A percentile compares a stretch with the other conserved stretches of the same genome.
Evolutionary conservation across 2,113 vertebrate species (phyloP).

Genomic region (Perca schrenkii): DNA sequence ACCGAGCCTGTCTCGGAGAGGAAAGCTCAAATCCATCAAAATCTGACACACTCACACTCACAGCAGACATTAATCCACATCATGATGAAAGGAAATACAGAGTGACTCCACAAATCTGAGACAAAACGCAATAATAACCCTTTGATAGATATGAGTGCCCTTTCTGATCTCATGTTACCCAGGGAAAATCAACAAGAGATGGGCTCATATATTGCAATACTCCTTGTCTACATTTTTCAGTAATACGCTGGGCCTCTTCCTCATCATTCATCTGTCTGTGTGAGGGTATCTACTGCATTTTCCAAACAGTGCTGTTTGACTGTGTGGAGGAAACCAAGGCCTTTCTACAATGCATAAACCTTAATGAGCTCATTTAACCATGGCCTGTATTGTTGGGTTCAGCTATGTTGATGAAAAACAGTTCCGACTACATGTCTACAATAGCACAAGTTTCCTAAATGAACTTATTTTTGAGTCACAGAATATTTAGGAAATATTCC

Average conservation of each 20-base stretch:
- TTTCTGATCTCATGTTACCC: conserved; percentile 37
- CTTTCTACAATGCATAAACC: not conserved
- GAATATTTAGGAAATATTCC: conserved; percentile 1
- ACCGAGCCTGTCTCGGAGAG: conserved; percentile 33
- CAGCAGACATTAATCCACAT: conserved; percentile 41
- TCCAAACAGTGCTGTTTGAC: not conserved
- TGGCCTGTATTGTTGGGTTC: not conserved
- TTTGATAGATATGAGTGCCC: conserved; percentile 13
- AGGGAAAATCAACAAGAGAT: conserved; percentile 37
- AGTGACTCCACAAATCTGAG: conserved; percentile 22
- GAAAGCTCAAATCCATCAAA: conserved; percentile 44
- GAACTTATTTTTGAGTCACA: conserved; percentile 3
- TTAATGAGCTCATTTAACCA: not conserved
- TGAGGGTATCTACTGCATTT: conserved; percentile 19
- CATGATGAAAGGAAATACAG: conserved; percentile 33
- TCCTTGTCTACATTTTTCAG: conserved; percentile 38
- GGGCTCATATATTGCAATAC: conserved; percentile 15
- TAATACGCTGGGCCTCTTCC: conserved; percentile 35
- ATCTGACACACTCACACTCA: conserved; percentile 20
- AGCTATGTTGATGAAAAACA: conserved; percentile 12
- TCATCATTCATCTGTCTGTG: conserved; percentile 54
- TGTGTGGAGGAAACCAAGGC: not conserved
- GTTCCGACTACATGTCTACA: not conserved
- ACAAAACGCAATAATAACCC: conserved; percentile 40
- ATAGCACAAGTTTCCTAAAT: conserved; percentile 20